Evolutionary conservation across 2,113 vertebrate genomes (phyloP), one percentile per base, ranked within the genome.

Genomic region (Sinocyclocheilus grahami): DNA sequence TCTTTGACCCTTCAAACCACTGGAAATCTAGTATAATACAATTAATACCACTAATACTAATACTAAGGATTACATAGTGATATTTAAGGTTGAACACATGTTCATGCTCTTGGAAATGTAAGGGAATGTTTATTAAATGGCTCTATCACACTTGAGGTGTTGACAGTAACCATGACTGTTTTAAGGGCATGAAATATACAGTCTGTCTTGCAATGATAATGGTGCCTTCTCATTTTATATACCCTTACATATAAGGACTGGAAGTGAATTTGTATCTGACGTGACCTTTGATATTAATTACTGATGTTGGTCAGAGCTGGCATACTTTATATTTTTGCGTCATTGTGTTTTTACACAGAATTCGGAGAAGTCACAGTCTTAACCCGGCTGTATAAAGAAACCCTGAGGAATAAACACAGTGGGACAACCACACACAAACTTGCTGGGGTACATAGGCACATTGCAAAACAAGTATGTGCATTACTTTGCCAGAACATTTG

Each of bases 61-160:
- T 12, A 11, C 4, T 53, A 20, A 20, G 27, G 27, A 78, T 33
- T 12, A 53, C 53, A 77, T 18, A 77, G n/a, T 30, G 24, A 30
- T 53, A 51, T 46, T 48, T 48, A 69, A 3, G 79, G 5, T 58
- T 60, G 42, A 42, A 18, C 5, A 75, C 55, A 82, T 39, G 20
- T 81, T 33, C n/a, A 53, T 62, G 67, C 55, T 48, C 22, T 16
- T 76, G 13, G 58, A 37, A 69, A 46, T 20, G 24, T 69, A 48
- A 9, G 58, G 69, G 46, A 51, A 72, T 87, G 67, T 63, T 75
- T 87, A 85, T 82, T 67, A 87, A 67, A 85, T 30, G 14, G 16
- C 78, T 48, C 13, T 33, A 69, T 81, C 55, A 62, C 42, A 22
- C 74, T 85, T 58, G 27, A 85, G 46, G 30, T 65, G n/a, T 69